These are phyloP conservation scores for Oreonectes daqikongensis DNA, from an alignment of 2,797 vertebrate species.

Conservation along the genomic window DNA sequence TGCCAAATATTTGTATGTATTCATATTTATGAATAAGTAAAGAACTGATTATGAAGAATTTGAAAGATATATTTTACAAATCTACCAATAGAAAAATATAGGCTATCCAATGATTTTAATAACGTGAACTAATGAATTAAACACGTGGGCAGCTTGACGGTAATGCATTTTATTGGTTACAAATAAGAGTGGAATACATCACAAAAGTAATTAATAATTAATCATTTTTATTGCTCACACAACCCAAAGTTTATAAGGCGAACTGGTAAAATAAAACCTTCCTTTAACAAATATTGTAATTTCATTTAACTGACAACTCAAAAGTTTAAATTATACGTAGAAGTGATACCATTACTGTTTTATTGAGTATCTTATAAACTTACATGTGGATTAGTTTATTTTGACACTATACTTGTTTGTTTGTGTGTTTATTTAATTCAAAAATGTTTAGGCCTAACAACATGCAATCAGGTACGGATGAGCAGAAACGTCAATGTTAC, in stretches of 20 bases:
- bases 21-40: constrained; percentile 5
- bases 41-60: too few relatives aligned
- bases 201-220: background rate
- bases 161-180: constrained; percentile 11
- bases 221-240: background rate
- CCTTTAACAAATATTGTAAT: background rate
- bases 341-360: background rate
- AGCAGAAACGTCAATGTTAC: background rate
- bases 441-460: background rate
- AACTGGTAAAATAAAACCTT: background rate
- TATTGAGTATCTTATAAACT: too few relatives aligned
- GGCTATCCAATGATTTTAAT: background rate
- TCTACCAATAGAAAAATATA: too few relatives aligned
- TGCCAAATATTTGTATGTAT: background rate
- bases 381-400: background rate
- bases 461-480: background rate
- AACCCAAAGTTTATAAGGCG: background rate
- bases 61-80: too few relatives aligned
- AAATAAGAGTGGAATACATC: background rate
- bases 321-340: background rate
- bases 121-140: background rate
- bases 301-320: background rate
- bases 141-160: background rate
- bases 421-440: background rate
- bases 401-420: background rate